A percentile compares a stretch with the other conserved stretches of the same genome.
These are phyloP conservation scores for Papilio aristodemus DNA, from an alignment of 1,140 invertebrate genomes.

Conservation along the genomic window DNA sequence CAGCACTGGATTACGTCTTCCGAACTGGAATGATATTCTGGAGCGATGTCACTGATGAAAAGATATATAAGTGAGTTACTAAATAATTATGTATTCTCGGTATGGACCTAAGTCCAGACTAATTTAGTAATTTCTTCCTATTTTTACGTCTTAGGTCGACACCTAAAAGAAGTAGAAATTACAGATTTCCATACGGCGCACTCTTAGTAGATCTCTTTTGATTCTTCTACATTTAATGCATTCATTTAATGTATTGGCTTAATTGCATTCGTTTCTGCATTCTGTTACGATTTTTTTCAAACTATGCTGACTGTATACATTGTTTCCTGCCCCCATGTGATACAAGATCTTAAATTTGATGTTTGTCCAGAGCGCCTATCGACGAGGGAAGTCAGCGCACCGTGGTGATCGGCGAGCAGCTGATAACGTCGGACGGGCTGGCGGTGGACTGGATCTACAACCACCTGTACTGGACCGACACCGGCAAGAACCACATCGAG, in stretches of 20 bases:
- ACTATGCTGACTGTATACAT: too few relatives aligned
- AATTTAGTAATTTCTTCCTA: too few relatives aligned
- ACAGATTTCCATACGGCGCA: too few relatives aligned
- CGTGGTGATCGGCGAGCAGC: conserved; percentile 89
- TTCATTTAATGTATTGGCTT: too few relatives aligned
- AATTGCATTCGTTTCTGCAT: too few relatives aligned
- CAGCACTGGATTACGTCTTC: conserved; percentile 94
- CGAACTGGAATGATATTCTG: conserved; percentile 95
- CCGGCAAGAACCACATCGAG: conserved; percentile 94
- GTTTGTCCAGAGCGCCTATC: conserved; percentile 87
- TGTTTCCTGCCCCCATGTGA: too few relatives aligned
- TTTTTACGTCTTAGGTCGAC: too few relatives aligned
- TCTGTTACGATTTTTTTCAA: too few relatives aligned
- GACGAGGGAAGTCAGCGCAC: conserved; percentile 92
- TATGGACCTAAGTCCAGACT: too few relatives aligned
- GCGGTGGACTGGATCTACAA: conserved; percentile 98
- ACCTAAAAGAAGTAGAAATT: too few relatives aligned
- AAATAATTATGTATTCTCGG: not conserved
- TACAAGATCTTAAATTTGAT: not conserved
- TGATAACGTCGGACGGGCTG: conserved; percentile 94
- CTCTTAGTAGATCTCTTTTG: too few relatives aligned
- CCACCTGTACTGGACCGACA: conserved; percentile 98
- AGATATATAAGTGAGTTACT: conserved; percentile 90
- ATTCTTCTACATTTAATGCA: too few relatives aligned
- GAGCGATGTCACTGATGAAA: conserved; percentile 94